A percentile compares a stretch with the other conserved stretches of the same genome.
phyloP scores from a whole-genome alignment of 2,888 invertebrate species.

The Aphidoletes aphidimyza region DNA sequence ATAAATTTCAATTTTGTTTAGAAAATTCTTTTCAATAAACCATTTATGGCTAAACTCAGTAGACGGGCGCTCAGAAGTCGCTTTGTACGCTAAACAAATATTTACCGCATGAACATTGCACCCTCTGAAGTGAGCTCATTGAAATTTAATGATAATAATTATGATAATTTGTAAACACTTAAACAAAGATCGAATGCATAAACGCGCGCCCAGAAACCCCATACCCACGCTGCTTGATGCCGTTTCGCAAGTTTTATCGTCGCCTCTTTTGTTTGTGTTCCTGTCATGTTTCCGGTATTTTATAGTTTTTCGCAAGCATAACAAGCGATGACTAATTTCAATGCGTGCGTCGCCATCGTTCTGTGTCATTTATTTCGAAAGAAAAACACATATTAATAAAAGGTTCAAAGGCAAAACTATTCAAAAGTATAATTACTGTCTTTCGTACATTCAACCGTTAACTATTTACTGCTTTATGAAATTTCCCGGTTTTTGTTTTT shows the following conservation, averaged over 20 bases:
- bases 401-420: background rate
- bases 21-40: background rate
- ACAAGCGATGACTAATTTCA: constrained; percentile 37
- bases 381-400: too few species aligned
- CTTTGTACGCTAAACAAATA: background rate
- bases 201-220: background rate
- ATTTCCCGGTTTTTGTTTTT: background rate
- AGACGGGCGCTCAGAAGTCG: too few species aligned
- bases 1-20: background rate
- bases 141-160: constrained; percentile 37
- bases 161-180: constrained; percentile 42
- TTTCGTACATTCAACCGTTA: background rate
- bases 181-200: background rate
- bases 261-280: constrained; percentile 19
- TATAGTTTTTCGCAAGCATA: background rate
- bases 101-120: background rate
- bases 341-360: constrained; percentile 34
- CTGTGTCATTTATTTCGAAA: background rate
- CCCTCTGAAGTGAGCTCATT: background rate
- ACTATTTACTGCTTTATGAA: background rate
- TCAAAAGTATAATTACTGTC: constrained; percentile 20
- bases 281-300: constrained; percentile 16
- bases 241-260: too few species aligned
- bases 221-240: background rate
- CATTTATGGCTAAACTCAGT: background rate